Evolutionary conservation across 2,113 vertebrate genomes (phyloP).

Genomic region (Hemiprocne comata): DNA sequence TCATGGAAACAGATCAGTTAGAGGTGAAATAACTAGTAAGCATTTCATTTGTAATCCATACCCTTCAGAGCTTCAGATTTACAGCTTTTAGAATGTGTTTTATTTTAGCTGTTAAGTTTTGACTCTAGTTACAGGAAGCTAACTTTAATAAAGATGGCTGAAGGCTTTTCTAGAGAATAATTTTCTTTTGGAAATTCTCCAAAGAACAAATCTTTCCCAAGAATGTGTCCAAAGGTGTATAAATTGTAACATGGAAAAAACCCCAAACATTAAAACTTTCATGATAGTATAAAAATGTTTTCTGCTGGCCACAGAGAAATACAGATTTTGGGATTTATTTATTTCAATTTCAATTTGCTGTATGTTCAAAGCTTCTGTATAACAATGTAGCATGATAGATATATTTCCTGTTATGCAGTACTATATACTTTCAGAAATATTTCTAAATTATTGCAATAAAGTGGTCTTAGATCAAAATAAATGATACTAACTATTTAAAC

Average conservation of each 20-base stretch:
- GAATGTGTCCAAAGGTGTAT: not conserved
- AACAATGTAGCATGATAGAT: not conserved
- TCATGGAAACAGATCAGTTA: not conserved
- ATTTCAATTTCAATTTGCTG: not conserved
- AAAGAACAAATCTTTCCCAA: not conserved
- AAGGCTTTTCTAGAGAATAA: not conserved
- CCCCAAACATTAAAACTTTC: not conserved
- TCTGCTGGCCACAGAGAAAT: not conserved
- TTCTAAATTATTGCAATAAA: not conserved
- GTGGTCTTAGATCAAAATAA: not conserved
- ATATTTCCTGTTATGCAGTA: not conserved
- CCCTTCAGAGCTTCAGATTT: not conserved
- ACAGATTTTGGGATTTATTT: not conserved
- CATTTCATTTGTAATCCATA: not conserved
- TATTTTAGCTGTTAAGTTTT: not conserved
- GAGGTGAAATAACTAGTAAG: not conserved
- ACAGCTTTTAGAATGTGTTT: not conserved
- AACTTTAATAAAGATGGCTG: not conserved
- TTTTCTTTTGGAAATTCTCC: not conserved
- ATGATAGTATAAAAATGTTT: not conserved
- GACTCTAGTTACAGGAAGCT: not conserved
- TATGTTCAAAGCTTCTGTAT: not conserved
- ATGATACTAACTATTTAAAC: not conserved
- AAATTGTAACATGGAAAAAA: not conserved
- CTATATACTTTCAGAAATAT: not conserved